Evolutionary conservation across 2,888 invertebrate species (phyloP).

Genomic region (Spodoptera exigua): DNA sequence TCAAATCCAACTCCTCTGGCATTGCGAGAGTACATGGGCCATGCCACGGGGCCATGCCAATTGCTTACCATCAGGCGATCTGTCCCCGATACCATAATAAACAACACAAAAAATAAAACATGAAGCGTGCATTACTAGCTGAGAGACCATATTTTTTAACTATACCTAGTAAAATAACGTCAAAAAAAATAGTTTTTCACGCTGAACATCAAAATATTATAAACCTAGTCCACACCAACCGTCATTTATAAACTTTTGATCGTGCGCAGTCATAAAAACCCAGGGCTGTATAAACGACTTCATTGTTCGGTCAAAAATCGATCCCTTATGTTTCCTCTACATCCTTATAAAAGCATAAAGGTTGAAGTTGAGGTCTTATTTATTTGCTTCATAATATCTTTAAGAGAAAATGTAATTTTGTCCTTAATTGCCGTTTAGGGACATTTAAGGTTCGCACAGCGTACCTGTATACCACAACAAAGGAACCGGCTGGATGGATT

Average conservation of each 20-base stretch:
- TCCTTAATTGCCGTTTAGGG: constrained; percentile 28
- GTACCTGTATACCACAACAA: constrained; percentile 8
- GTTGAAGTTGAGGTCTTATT: constrained; percentile 28
- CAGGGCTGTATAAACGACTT: constrained; percentile 17
- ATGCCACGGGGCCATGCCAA: too few relatives aligned
- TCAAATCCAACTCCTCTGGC: too few relatives aligned
- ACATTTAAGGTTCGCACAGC: constrained; percentile 8
- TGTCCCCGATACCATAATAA: too few relatives aligned
- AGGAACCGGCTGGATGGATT: constrained; percentile 19
- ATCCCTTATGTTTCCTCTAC: constrained; percentile 5
- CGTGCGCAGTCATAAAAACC: constrained; percentile 28
- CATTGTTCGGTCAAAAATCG: constrained; percentile 23
- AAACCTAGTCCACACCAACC: constrained; percentile 8
- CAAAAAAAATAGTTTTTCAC: neutral
- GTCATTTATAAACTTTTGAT: constrained; percentile 18
- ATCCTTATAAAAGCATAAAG: constrained; percentile 8
- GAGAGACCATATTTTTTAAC: too few relatives aligned
- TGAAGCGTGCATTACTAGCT: too few relatives aligned
- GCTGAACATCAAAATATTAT: constrained; percentile 11
- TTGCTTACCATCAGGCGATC: too few relatives aligned
- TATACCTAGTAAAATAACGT: neutral
- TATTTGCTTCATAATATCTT: constrained; percentile 36
- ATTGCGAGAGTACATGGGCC: too few relatives aligned
- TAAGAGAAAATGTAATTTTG: constrained; percentile 39
- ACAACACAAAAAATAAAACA: too few relatives aligned